These are phyloP conservation scores for Garrulus glandarius DNA, from an alignment of 2,797 vertebrate genomes.

Conservation along the genomic window DNA sequence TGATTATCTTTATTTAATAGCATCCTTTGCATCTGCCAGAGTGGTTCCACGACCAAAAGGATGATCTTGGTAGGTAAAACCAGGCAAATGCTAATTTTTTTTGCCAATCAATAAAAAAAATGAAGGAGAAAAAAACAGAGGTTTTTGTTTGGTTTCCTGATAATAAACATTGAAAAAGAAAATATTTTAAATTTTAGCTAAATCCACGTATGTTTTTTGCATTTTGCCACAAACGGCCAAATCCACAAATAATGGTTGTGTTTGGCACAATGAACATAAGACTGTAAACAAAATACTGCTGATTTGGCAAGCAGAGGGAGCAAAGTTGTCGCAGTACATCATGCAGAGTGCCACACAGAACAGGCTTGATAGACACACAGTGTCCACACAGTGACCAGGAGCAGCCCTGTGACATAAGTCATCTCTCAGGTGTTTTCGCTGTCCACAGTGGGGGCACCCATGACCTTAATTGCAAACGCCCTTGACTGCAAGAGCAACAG, in stretches of 20 bases:
- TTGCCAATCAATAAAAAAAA: background rate
- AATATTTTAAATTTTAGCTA: background rate
- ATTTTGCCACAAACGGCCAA: background rate
- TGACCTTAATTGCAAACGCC: background rate
- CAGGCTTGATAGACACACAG: accelerated
- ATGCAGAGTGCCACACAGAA: background rate
- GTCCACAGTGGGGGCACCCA: accelerated
- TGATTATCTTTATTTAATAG: background rate
- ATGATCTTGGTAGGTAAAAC: background rate
- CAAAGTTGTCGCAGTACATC: background rate
- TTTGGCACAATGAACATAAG: background rate
- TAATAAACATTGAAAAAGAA: background rate
- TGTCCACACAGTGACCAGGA: accelerated
- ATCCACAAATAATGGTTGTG: background rate
- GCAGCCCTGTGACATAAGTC: accelerated
- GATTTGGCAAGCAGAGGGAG: background rate
- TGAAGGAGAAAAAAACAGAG: accelerated
- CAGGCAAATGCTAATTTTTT: background rate
- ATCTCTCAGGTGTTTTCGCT: accelerated
- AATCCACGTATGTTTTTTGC: background rate
- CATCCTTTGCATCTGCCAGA: background rate
- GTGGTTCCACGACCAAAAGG: background rate
- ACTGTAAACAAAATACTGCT: background rate
- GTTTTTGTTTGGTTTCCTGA: background rate
- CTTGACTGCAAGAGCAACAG: background rate